Evolutionary conservation across 2,113 vertebrate genomes (phyloP), one percentile per base, ranked within the genome.

Genomic region (Cyrtonyx montezumae): DNA sequence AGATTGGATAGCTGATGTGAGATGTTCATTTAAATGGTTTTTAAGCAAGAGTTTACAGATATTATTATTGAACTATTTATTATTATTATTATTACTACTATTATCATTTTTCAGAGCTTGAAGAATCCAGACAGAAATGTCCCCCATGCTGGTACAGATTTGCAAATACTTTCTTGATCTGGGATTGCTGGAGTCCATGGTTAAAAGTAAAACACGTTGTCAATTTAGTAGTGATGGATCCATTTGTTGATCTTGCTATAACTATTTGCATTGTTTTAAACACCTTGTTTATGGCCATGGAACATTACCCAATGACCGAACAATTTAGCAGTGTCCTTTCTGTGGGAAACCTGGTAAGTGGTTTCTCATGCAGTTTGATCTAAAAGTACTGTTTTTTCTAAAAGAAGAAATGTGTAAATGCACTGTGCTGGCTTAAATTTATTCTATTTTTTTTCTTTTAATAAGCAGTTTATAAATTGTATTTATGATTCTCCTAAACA

Each of bases 221-320:
- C 68, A 98, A 98, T 83, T 82, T 98, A 79, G 96, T 99, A 77
- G 99, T 99, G 84, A 99, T 99, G 99, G 99, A 99, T 96, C 99
- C 99, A 14, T 99, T 99, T 96, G 98, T 98, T 62, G 99, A 99
- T 94, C 98, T 99, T 32, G 97, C 98, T 61, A 99, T 99, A 89
- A 99, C 99, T 26, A 98, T 99, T 73, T 99, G 99, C 94, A 99
- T 99, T 93, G 98, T 99, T 73, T 96, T 99, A 87, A 99, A 99
- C 94, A 99, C 99, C 26, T 56, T 99, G 56, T 99, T 99, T 77
- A 99, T 99, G 99, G 99, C 99, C 66, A 99, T 99, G 99, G 99
- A 99, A 75, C 98, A 99, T 95, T 97, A 99, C 65, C 98, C 98
- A 71, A 99, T 99, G 98, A 93, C 93, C 2, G 6, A 17, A 0